phyloP scores from a whole-genome alignment of 2,888 invertebrate genomes.

The Acronicta alni region DNA sequence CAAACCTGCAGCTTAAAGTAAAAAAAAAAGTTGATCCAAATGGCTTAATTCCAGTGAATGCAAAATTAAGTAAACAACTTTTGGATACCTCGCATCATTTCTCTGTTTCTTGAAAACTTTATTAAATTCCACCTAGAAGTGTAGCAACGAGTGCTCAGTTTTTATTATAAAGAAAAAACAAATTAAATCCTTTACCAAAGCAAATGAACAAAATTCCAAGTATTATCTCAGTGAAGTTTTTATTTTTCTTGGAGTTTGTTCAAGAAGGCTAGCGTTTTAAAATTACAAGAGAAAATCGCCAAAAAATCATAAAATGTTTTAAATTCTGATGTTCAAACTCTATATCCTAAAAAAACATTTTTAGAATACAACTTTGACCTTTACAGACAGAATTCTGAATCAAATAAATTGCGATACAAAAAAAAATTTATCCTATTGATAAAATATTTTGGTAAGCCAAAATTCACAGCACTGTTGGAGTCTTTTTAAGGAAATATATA shows the following conservation, averaged over 20 bases:
- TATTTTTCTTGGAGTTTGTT: not conserved
- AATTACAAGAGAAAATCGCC: no score
- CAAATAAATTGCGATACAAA: not conserved
- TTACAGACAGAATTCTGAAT: no score
- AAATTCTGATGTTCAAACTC: no score
- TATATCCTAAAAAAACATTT: no score
- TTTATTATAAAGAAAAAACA: not conserved
- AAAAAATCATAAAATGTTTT: no score
- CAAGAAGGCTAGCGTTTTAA: no score
- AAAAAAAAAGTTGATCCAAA: not conserved
- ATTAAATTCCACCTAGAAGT: slow-evolving; percentile 9
- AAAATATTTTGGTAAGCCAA: not conserved
- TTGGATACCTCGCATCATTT: not conserved
- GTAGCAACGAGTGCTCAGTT: not conserved
- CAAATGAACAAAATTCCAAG: not conserved
- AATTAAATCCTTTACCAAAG: not conserved
- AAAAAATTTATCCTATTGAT: not conserved
- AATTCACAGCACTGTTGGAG: slow-evolving; percentile 11
- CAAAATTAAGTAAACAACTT: slow-evolving; percentile 3
- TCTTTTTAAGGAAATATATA: slow-evolving; percentile 41
- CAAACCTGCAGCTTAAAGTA: not conserved
- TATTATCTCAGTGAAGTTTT: not conserved
- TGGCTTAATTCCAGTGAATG: not conserved
- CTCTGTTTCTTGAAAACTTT: slow-evolving; percentile 1
- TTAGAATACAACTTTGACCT: no score